Evolutionary conservation across 2,888 invertebrate species (phyloP).

Genomic region (Onthophagus sagittarius): DNA sequence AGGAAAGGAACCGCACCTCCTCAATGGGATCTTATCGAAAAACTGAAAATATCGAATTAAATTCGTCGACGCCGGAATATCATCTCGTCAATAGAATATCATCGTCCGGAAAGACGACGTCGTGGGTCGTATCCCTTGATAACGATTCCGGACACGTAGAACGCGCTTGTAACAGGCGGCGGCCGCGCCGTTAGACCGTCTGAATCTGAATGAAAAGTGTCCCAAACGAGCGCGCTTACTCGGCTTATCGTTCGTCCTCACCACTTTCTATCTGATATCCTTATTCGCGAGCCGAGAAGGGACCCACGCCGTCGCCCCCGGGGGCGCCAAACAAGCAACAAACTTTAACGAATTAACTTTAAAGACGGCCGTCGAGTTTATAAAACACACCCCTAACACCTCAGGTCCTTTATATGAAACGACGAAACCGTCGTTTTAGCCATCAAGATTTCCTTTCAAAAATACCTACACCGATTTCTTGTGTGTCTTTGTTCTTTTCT

Average conservation of each 20-base stretch:
- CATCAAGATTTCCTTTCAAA: not conserved
- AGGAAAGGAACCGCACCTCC: not conserved
- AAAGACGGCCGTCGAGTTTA: conserved; percentile 18
- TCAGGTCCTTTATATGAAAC: conserved; percentile 12
- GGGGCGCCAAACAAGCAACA: conserved; percentile 29
- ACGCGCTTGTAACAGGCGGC: conserved; percentile 44
- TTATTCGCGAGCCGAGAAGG: conserved; percentile 24
- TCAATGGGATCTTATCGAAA: not conserved
- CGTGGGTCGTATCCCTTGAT: conserved; percentile 25
- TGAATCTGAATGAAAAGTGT: conserved; percentile 46
- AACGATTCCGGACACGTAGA: conserved; percentile 40
- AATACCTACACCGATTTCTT: not conserved
- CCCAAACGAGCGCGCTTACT: conserved; percentile 43
- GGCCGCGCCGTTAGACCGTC: conserved; percentile 42
- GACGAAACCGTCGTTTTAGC: not conserved
- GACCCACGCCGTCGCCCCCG: conserved; percentile 11
- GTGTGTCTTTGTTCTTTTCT: not conserved
- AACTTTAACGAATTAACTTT: conserved; percentile 30
- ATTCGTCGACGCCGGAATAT: not conserved
- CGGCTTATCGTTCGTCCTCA: conserved; percentile 39
- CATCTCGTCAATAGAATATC: conserved; percentile 47
- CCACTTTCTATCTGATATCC: conserved; percentile 36
- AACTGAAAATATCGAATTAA: not conserved
- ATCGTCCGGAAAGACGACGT: not conserved
- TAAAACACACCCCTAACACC: conserved; percentile 20